Evolutionary conservation across 1,140 invertebrate genomes (phyloP).

Genomic region (Achatina immaculata): DNA sequence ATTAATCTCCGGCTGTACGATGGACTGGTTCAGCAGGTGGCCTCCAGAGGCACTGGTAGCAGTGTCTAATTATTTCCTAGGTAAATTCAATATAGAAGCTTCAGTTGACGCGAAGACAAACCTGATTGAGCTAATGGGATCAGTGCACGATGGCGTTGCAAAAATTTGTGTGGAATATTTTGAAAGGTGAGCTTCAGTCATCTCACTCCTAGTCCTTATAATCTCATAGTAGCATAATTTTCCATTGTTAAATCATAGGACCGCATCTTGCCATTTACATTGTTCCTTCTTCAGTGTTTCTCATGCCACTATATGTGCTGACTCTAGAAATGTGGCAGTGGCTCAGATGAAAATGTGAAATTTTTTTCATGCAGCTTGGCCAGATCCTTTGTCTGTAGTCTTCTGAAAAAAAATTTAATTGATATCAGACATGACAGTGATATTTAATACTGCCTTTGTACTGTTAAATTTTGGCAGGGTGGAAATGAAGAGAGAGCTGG

Average conservation of each 20-base stretch:
- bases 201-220: neutral
- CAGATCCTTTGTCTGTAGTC: no score
- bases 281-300: no score
- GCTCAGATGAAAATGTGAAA: no score
- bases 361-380: no score
- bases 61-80: conserved; percentile 91
- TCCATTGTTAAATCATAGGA: neutral
- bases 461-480: no score
- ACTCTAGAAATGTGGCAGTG: no score
- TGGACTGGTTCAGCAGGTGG: conserved; percentile 98
- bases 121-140: conserved; percentile 87
- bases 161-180: conserved; percentile 91
- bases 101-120: conserved; percentile 84
- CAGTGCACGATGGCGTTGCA: conserved; percentile 82
- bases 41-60: conserved; percentile 92
- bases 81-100: conserved; percentile 89
- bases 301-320: no score
- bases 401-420: no score
- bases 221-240: neutral
- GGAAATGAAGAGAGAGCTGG: no score
- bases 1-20: conserved; percentile 94
- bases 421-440: no score
- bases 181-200: conserved; percentile 82
- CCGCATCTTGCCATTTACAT: neutral
- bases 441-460: no score